phyloP scores from a whole-genome alignment of 2,113 vertebrate species.

The Corynorhinus townsendii region DNA sequence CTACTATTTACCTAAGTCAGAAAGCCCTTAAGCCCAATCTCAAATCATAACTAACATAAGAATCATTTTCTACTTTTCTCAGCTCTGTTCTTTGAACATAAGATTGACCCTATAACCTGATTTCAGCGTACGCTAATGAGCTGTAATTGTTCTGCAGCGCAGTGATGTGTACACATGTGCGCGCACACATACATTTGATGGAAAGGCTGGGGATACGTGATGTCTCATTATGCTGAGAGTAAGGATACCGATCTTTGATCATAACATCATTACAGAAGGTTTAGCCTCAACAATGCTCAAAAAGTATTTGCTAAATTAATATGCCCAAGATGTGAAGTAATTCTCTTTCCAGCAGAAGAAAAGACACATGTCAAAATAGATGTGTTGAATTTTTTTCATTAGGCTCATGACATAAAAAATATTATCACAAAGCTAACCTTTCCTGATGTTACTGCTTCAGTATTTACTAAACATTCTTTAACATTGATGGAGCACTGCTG shows the following conservation, averaged over 20 bases:
- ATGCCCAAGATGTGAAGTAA: background rate
- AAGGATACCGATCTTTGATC: background rate
- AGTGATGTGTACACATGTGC: background rate
- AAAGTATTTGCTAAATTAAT: background rate
- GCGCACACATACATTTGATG: background rate
- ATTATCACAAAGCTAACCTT: background rate
- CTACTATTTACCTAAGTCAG: background rate
- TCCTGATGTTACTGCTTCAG: background rate
- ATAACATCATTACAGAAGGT: background rate
- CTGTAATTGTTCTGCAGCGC: background rate
- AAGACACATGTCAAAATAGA: slow-evolving; percentile 15
- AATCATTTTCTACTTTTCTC: slow-evolving; percentile 18
- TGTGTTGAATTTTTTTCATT: background rate
- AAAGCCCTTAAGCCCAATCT: background rate
- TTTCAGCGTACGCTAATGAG: background rate
- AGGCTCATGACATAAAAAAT: background rate
- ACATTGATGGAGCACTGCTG: background rate
- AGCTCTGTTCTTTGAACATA: background rate
- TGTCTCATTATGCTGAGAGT: background rate
- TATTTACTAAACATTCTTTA: background rate
- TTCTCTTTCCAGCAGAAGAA: background rate
- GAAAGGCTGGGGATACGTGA: background rate
- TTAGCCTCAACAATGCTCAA: background rate
- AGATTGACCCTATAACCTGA: background rate
- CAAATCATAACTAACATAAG: background rate